A percentile compares a stretch with the other conserved stretches of the same genome.
Evolutionary conservation across 2,888 invertebrate species (phyloP).

Genomic region (Eurytoma californica): DNA sequence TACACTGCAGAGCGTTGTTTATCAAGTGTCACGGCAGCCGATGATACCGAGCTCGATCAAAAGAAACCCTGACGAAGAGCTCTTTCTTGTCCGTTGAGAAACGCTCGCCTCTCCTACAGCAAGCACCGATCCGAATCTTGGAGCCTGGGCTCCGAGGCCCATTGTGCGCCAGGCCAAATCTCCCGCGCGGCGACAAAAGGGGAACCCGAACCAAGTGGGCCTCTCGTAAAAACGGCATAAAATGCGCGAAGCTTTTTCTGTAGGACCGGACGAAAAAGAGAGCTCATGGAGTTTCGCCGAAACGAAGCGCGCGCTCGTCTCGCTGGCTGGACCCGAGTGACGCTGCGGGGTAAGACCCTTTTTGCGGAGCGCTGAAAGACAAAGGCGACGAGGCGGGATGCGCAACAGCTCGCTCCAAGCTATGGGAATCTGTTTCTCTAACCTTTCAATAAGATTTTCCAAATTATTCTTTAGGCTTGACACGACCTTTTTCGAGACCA

Average conservation of each 20-base stretch:
- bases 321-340: no score
- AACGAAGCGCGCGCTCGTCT: neutral
- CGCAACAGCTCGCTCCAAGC: neutral
- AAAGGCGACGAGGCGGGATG: neutral
- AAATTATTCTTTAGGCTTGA: neutral
- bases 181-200: constrained; percentile 36
- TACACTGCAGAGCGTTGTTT: constrained; percentile 28
- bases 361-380: neutral
- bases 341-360: constrained; percentile 1
- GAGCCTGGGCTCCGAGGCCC: neutral
- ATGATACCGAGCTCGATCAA: constrained; percentile 21
- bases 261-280: constrained; percentile 16
- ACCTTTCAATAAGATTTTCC: constrained; percentile 34
- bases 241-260: constrained; percentile 34
- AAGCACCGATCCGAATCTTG: constrained; percentile 11
- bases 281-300: constrained; percentile 26
- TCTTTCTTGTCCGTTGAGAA: neutral
- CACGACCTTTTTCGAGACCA: constrained; percentile 16
- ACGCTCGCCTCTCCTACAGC: neutral
- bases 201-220: constrained; percentile 37
- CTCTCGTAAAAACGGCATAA: constrained; percentile 40
- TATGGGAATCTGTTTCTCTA: constrained; percentile 22
- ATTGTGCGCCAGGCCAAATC: constrained; percentile 36
- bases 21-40: constrained; percentile 28
- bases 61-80: neutral